These are phyloP conservation scores for Cyclura pinguis DNA, from an alignment of 2,797 vertebrate genomes.

Conservation along the genomic window DNA sequence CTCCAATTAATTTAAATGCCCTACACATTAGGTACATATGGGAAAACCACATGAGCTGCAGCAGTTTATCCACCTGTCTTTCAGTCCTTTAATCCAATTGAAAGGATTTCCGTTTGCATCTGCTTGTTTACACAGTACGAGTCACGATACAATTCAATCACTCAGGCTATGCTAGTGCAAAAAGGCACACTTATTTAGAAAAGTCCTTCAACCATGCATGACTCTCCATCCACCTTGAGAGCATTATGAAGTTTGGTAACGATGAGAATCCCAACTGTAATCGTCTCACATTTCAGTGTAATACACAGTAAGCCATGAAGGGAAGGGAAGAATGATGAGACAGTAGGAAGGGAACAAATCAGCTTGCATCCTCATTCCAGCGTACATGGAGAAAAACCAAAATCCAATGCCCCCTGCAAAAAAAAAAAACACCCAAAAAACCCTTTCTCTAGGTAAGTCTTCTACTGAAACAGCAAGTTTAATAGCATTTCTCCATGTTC, in stretches of 20 bases:
- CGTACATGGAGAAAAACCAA: not conserved
- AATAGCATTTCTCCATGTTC: not conserved
- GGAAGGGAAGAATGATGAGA: not conserved
- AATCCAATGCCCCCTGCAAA: too few species aligned
- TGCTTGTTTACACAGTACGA: constrained; percentile 27
- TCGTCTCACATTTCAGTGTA: not conserved
- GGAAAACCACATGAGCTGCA: constrained; percentile 5
- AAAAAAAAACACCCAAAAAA: too few species aligned
- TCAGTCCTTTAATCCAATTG: constrained; percentile 27
- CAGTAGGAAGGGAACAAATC: not conserved
- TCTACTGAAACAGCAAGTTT: not conserved
- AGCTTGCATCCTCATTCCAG: not conserved
- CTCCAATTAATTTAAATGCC: constrained; percentile 28
- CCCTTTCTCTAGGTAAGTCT: not conserved
- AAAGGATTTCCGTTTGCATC: constrained; percentile 39
- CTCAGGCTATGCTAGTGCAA: not conserved
- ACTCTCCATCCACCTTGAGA: not conserved
- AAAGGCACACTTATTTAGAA: not conserved
- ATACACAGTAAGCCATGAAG: not conserved
- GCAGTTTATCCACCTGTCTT: constrained; percentile 26
- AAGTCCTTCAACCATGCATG: not conserved
- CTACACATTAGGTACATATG: constrained; percentile 13
- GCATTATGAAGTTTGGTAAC: not conserved
- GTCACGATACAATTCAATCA: constrained; percentile 3
- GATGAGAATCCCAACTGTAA: not conserved